Base-by-base conservation (phyloP, 2,888 invertebrate genomes). In the Agrochola lychnidis region DNA sequence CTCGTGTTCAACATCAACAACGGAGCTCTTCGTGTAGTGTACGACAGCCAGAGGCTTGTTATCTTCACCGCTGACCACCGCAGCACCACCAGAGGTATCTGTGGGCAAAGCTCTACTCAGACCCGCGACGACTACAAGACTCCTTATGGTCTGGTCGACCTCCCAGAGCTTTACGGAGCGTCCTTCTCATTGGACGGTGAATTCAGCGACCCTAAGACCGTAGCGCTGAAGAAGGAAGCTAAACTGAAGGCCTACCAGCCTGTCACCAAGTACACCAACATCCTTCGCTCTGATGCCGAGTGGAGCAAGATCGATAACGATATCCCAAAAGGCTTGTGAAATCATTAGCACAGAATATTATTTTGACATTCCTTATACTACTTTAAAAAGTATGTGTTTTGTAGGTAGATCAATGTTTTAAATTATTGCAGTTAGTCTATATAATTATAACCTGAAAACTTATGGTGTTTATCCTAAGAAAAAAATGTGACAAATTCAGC, bases 51-150 rank as follows among this genome's bases (percentile, higher is more conserved):
- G 71, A 96, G 97, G 51, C 89, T 97, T 22, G 95, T 97, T 1
- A 88, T 97, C 14, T 86, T 95, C 2, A 89, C 95, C 0, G 85
- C 84, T 71, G 91, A 95, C 40, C 97, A 97, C 92, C 97, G 97
- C 48, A 96, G 96, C 81, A 94, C 96, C 64, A 94, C 97, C 59
- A 95, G 97, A 76, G 98, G 98, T 78, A 95, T 98, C 59, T 98
- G 98, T 89, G 98, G 98, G 4, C 96, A 96, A 86, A 97, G 97
- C 95, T 97, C 97, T 81, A 97, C 97, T 10, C 97, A 98, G 63
- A 84, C 92, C n/a, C 90, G 93, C 62, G 97, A 97, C 81, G 98
- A 98, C 86, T 97, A 97, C 89, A 91, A 95, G 22, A 96, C 97
- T 6, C 98, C 98, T 0, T 91, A 94, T 77, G 97, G 97, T 75